Base-by-base conservation (phyloP, 2,113 vertebrate species). In the Salvator merianae region DNA sequence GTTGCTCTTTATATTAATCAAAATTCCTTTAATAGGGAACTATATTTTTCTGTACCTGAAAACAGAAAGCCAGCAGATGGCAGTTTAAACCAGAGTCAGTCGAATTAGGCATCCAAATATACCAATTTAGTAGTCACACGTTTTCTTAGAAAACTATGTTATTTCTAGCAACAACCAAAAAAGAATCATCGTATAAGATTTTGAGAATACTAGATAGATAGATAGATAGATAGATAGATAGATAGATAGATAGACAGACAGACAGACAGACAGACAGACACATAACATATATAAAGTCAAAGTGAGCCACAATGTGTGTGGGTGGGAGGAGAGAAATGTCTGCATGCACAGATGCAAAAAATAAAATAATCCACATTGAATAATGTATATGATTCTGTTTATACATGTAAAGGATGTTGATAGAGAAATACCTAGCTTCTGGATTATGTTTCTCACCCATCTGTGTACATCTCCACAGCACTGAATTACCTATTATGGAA, bases 51-150 rank as follows among this genome's bases (percentile, higher is more conserved):
- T 87, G 86, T 88, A 91, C 68, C 85, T 86, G 87, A 88, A 90
- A 90, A 62, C 69, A 90, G 93, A 83, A 93, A 93, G 88, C 88
- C 90, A 96, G 93, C 79, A 95, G 91, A 95, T 93, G 89, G 95
- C 86, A 93, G 90, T 77, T 94, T 91, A 92, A 93, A 92, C 84
- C 94, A 92, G 82, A 83, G 75, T 94, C 94, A 90, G 81, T 84
- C 86, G 89, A 93, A 93, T 74, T 50, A 72, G 38, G 63, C 47
- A 63, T 14, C 55, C 50, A 70, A 53, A 89, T 68, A 55, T 69
- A 28, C 87, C 89, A 77, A 88, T 92, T 93, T 87, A 90, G 82
- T 80, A 88, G 88, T 80, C 63, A 28, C 59, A 63, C 84, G 90
- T 91, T 86, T 75, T 86, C 59, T 85, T 83, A 87, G 77, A 85